Percentiles rank a stretch among this genome's conserved stretches.
Evolutionary conservation across 2,888 invertebrate species (phyloP).

Genomic region (Tromatobia lineatoria): DNA sequence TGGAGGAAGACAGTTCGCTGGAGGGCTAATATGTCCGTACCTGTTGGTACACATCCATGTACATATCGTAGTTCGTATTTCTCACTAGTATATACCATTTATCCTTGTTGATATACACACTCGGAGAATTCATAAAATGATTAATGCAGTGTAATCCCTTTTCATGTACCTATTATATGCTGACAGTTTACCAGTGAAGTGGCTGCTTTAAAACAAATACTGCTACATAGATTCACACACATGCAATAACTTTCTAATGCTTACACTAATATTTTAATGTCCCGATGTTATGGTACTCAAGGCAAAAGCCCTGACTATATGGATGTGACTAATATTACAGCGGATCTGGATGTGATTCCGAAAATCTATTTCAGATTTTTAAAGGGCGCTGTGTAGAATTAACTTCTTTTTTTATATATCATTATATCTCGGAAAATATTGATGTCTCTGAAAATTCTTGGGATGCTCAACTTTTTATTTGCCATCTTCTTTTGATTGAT

Average conservation of each 20-base stretch:
- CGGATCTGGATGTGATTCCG: too few relatives aligned
- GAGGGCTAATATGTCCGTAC: neutral
- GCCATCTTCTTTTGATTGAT: too few relatives aligned
- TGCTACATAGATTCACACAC: slow-evolving; percentile 31
- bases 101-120: slow-evolving; percentile 41
- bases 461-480: too few relatives aligned
- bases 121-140: slow-evolving; percentile 59
- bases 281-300: slow-evolving; percentile 67
- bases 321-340: neutral
- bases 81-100: slow-evolving; percentile 25
- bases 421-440: too few relatives aligned
- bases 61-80: neutral
- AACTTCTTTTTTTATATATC: too few relatives aligned
- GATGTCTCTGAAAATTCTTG: too few relatives aligned
- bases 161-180: slow-evolving; percentile 34
- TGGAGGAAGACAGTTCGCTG: neutral
- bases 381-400: too few relatives aligned
- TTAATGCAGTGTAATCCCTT: slow-evolving; percentile 62
- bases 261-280: slow-evolving; percentile 79
- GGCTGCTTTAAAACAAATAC: slow-evolving; percentile 51
- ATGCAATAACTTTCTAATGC: slow-evolving; percentile 78
- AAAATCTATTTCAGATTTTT: too few relatives aligned
- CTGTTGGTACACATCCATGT: neutral
- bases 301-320: neutral
- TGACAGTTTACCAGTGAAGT: neutral